phyloP scores from a whole-genome alignment of 2,797 vertebrate genomes.

The Podarcis lilfordi region DNA sequence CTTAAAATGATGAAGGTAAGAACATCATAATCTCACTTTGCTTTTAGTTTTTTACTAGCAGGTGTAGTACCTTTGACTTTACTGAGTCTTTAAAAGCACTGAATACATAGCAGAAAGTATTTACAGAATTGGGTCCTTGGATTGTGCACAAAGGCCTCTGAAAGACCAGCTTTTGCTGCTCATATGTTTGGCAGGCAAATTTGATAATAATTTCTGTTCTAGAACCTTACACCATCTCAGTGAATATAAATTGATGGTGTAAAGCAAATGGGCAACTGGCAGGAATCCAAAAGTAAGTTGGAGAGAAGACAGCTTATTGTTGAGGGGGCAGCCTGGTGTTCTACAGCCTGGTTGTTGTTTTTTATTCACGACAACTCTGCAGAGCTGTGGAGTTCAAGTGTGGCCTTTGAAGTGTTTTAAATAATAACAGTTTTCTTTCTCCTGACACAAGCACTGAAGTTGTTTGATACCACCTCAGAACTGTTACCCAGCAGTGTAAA shows the following conservation, averaged over 20 bases:
- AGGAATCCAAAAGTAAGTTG: constrained; percentile 81
- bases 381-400: constrained; percentile 80
- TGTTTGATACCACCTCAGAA: constrained; percentile 79
- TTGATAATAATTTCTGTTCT: constrained; percentile 86
- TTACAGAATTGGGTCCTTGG: constrained; percentile 60
- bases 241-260: constrained; percentile 94
- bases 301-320: constrained; percentile 86
- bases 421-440: constrained; percentile 88
- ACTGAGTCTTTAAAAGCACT: constrained; percentile 73
- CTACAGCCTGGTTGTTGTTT: constrained; percentile 79
- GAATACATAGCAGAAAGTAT: constrained; percentile 38
- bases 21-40: neutral
- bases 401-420: constrained; percentile 84
- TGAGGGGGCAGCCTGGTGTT: constrained; percentile 83
- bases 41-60: neutral
- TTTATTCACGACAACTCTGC: constrained; percentile 80
- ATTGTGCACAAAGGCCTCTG: constrained; percentile 80
- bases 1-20: neutral
- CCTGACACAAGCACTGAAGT: constrained; percentile 78
- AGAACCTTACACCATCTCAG: constrained; percentile 91
- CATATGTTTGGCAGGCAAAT: constrained; percentile 87
- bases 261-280: constrained; percentile 92
- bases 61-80: neutral
- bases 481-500: constrained; percentile 80
- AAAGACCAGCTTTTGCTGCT: constrained; percentile 80